Percentiles rank a stretch among this genome's conserved stretches.
phyloP scores from a whole-genome alignment of 2,113 vertebrate genomes.

The Myotis brandtii region DNA sequence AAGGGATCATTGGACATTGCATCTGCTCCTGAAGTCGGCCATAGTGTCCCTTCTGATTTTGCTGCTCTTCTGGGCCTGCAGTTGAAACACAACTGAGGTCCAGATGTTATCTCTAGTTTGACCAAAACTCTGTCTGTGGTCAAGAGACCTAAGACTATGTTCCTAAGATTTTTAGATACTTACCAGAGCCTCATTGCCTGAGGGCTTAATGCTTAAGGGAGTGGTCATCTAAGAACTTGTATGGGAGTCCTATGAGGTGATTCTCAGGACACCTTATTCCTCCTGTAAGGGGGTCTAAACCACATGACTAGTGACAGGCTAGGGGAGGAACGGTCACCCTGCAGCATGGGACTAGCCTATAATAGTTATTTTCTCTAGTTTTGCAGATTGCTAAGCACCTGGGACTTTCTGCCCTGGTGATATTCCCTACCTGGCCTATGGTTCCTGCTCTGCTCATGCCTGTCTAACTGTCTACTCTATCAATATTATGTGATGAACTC shows the following conservation, averaged over 20 bases:
- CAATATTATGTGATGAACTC: slow-evolving; percentile 65
- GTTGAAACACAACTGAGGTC: not conserved
- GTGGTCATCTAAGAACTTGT: not conserved
- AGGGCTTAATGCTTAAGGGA: not conserved
- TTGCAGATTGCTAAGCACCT: not conserved
- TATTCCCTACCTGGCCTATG: not conserved
- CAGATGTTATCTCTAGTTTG: not conserved
- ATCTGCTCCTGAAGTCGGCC: not conserved
- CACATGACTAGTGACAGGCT: not conserved
- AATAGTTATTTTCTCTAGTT: not conserved
- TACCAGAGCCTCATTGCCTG: not conserved
- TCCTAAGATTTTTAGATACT: not conserved
- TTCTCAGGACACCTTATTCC: not conserved
- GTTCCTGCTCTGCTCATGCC: not conserved
- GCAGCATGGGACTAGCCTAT: not conserved
- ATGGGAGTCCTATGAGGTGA: not conserved
- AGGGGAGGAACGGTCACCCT: not conserved
- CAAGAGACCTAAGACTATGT: not conserved
- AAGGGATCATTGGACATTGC: not conserved
- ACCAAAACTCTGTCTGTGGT: not conserved
- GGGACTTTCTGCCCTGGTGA: not conserved
- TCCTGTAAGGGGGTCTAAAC: not conserved
- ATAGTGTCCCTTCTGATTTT: not conserved
- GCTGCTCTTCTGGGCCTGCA: not conserved
- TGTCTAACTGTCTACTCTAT: not conserved